A percentile compares a stretch with the other conserved stretches of the same genome.
Evolutionary conservation across 92 coral and sea anemone genomes (phyloP).

Genomic region (Porites rus): DNA sequence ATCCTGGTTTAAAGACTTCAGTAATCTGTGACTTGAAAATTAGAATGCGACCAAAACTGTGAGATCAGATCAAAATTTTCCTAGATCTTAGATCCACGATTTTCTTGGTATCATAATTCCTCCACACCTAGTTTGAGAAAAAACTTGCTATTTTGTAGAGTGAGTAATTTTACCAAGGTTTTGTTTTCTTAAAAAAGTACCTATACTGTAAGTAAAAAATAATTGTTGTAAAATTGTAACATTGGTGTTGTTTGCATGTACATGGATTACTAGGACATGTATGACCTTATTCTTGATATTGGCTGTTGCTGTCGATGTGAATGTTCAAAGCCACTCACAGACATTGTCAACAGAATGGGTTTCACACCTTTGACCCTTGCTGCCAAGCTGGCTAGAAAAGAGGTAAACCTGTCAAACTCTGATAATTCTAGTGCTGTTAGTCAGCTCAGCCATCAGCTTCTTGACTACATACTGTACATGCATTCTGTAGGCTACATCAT

Average conservation of each 20-base stretch:
- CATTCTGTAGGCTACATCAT: too few species aligned
- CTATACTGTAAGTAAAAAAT: background rate
- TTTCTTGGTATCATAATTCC: too few species aligned
- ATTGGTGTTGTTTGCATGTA: background rate
- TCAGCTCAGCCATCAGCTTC: too few species aligned
- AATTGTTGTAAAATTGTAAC: background rate
- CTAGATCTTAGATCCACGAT: too few species aligned
- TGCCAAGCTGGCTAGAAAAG: conserved; percentile 83
- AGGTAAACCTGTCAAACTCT: conserved; percentile 44
- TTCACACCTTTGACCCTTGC: conserved; percentile 87
- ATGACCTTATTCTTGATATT: conserved; percentile 80
- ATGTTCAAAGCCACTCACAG: conserved; percentile 52
- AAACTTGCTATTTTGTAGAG: too few species aligned
- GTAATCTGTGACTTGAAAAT: too few species aligned
- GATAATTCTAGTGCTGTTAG: background rate
- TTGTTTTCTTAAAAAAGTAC: background rate
- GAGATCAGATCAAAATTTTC: too few species aligned
- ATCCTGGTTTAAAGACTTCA: too few species aligned
- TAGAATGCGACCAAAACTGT: too few species aligned
- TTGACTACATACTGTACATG: too few species aligned
- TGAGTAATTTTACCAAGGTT: too few species aligned
- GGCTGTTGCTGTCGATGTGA: conserved; percentile 66
- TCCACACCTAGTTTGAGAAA: too few species aligned
- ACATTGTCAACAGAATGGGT: conserved; percentile 65
- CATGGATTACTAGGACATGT: conserved; percentile 72